Evolutionary conservation across 2,888 invertebrate genomes (phyloP).

Genomic region (Tenthredo amoena): DNA sequence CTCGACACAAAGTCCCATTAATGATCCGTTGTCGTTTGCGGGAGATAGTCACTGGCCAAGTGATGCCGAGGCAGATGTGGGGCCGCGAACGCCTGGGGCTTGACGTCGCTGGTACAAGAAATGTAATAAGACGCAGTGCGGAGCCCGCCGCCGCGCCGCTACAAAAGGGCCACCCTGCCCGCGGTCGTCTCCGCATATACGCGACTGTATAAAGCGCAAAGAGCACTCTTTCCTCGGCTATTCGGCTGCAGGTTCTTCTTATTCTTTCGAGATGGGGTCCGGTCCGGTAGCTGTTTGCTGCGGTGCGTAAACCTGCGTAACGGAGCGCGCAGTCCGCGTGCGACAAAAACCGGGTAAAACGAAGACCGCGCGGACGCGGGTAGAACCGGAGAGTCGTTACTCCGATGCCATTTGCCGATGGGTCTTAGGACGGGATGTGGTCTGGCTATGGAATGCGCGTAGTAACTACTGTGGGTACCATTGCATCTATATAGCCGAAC

Average conservation of each 20-base stretch:
- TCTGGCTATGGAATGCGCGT: constrained; percentile 65
- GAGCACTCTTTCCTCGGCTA: constrained; percentile 54
- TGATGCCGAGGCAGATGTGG: constrained; percentile 33
- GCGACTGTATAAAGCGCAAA: constrained; percentile 46
- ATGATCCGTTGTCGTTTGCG: constrained; percentile 32
- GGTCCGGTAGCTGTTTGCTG: neutral
- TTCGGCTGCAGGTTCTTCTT: constrained; percentile 30
- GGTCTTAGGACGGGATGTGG: constrained; percentile 62
- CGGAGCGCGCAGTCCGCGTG: constrained; percentile 21
- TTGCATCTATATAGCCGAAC: constrained; percentile 11
- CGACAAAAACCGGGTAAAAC: constrained; percentile 53
- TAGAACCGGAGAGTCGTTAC: constrained; percentile 48
- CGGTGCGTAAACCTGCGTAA: constrained; percentile 45
- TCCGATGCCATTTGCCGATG: constrained; percentile 48
- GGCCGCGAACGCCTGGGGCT: constrained; percentile 49
- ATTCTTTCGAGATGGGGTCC: neutral
- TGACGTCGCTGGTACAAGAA: constrained; percentile 60
- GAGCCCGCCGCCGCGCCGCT: constrained; percentile 55
- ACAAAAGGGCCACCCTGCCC: constrained; percentile 61
- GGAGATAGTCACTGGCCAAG: constrained; percentile 39
- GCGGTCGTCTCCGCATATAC: constrained; percentile 54
- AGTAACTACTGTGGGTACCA: constrained; percentile 54
- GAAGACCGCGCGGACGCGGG: constrained; percentile 55
- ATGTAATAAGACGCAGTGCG: constrained; percentile 62
- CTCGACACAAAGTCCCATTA: constrained; percentile 42